These are phyloP conservation scores for Lutjanus argentimaculatus DNA, from an alignment of 2,797 vertebrate genomes.

Conservation along the genomic window DNA sequence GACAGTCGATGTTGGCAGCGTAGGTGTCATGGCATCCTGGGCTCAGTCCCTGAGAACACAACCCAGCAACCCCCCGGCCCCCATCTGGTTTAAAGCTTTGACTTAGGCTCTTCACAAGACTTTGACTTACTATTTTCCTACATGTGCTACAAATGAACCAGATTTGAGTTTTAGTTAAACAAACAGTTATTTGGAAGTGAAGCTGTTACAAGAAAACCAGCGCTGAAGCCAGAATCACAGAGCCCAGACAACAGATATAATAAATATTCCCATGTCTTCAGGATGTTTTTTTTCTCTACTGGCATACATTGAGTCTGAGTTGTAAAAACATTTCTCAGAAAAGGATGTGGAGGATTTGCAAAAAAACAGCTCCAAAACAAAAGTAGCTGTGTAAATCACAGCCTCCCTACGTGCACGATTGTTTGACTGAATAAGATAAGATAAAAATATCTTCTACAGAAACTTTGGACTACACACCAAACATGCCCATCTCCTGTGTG, in stretches of 20 bases:
- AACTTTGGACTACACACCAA: not conserved
- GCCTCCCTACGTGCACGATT: not conserved
- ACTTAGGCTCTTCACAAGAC: not conserved
- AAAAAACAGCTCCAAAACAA: not conserved
- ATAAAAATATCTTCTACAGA: not conserved
- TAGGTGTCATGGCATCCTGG: slow-evolving; percentile 91
- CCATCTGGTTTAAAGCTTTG: slow-evolving; percentile 20
- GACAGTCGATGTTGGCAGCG: slow-evolving; percentile 91
- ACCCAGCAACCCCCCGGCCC: slow-evolving; percentile 3
- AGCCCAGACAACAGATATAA: slow-evolving; percentile 57
- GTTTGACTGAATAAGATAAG: slow-evolving; percentile 4
- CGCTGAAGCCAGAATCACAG: slow-evolving; percentile 47
- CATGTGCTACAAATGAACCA: slow-evolving; percentile 41
- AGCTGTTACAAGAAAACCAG: slow-evolving; percentile 48
- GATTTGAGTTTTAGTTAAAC: slow-evolving; percentile 38
- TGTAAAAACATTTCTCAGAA: slow-evolving; percentile 39
- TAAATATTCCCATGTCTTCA: slow-evolving; percentile 47
- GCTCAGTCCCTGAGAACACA: slow-evolving; percentile 87
- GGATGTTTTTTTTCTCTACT: slow-evolving; percentile 40
- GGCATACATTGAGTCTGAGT: slow-evolving; percentile 24
- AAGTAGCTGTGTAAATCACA: not conserved
- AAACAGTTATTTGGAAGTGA: slow-evolving; percentile 52
- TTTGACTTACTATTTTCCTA: slow-evolving; percentile 50
- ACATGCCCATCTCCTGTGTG: not conserved
- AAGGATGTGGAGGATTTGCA: slow-evolving; percentile 10